Conservation (phyloP, 2,888 invertebrate genomes). For the Seira sanloemensis region DNA sequence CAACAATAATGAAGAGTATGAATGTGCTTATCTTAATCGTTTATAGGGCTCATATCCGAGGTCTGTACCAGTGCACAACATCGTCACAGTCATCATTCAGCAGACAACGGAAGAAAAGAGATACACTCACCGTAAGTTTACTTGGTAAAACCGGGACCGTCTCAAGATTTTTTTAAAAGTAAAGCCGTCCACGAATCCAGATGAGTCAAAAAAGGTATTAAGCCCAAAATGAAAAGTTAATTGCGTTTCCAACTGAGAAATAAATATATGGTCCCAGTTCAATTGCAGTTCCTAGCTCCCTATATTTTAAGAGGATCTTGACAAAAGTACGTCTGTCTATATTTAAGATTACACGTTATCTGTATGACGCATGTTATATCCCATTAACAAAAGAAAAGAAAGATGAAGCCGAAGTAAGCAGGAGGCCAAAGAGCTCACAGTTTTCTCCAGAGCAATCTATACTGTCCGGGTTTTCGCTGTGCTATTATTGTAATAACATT, state of each 20-base stretch:
- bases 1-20: conserved; percentile 24
- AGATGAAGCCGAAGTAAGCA: conserved; percentile 9
- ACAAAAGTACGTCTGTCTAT: too few species aligned
- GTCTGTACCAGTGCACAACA: conserved; percentile 6
- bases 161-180: too few species aligned
- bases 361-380: conserved; percentile 37
- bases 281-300: too few species aligned
- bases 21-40: conserved; percentile 30
- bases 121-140: conserved; percentile 2
- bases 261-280: too few species aligned
- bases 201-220: too few species aligned
- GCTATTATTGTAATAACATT: conserved; percentile 43
- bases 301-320: too few species aligned
- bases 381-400: conserved; percentile 26
- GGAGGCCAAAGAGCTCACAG: conserved; percentile 19
- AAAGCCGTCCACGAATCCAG: too few species aligned
- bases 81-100: conserved; percentile 9
- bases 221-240: too few species aligned
- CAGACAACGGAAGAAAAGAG: neutral
- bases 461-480: conserved; percentile 23
- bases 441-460: conserved; percentile 31
- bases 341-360: conserved; percentile 14
- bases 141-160: too few species aligned
- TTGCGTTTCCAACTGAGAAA: too few species aligned
- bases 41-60: neutral